These are phyloP conservation scores for Melipona quadrifasciata DNA, from an alignment of 1,140 invertebrate species.

Conservation along the genomic window DNA sequence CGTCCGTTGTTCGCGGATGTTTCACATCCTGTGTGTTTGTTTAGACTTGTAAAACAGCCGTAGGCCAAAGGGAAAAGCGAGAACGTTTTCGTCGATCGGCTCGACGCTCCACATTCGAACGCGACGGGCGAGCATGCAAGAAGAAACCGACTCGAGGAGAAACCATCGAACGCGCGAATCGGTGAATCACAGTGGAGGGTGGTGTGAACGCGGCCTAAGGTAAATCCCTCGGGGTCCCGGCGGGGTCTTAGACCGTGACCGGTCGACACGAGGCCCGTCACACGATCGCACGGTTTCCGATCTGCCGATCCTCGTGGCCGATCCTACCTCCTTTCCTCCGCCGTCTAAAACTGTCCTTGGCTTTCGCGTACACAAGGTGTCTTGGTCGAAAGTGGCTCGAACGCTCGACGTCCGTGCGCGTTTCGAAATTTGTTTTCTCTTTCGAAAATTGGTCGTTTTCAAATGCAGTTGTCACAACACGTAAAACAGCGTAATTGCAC, in stretches of 20 bases:
- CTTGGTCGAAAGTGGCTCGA: background rate
- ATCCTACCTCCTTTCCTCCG: conserved; percentile 54
- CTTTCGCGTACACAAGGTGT: conserved; percentile 19
- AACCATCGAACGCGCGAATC: background rate
- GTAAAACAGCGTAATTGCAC: no score
- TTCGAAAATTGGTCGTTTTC: no score
- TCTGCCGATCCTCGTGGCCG: conserved; percentile 51
- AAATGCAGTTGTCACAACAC: no score
- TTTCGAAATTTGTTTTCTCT: no score
- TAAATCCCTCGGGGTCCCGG: conserved; percentile 34
- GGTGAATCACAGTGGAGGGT: conserved; percentile 9
- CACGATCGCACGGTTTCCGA: conserved; percentile 63
- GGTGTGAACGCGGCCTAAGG: conserved; percentile 50
- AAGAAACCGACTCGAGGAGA: background rate
- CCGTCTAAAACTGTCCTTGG: conserved; percentile 46
- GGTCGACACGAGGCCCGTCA: conserved; percentile 53
- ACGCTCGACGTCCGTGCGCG: background rate
- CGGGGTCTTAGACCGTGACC: conserved; percentile 56
- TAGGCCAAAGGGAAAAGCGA: background rate
- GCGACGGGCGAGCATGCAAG: background rate
- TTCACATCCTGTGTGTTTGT: background rate
- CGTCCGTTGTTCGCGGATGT: no score
- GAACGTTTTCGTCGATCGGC: background rate
- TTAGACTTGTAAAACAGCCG: conserved; percentile 9
- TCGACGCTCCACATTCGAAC: background rate